These are phyloP conservation scores for Syrmaticus mikado DNA, from an alignment of 2,113 vertebrate species.

Conservation along the genomic window DNA sequence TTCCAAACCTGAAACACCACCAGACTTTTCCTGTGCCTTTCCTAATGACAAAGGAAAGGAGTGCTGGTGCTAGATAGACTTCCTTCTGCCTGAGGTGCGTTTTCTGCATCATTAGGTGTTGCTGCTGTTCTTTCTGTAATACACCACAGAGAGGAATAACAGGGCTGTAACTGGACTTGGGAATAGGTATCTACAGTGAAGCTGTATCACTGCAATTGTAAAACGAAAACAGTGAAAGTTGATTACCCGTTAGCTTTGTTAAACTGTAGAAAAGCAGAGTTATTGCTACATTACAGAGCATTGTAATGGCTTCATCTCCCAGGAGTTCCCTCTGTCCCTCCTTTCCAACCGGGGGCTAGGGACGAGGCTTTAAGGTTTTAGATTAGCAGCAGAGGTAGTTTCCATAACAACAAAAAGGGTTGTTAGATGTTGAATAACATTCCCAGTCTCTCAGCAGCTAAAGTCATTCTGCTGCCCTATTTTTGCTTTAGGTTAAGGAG, in stretches of 20 bases:
- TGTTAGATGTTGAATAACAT: neutral
- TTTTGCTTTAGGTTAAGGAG: conserved; percentile 30
- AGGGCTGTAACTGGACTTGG: neutral
- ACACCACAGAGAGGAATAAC: neutral
- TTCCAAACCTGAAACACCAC: neutral
- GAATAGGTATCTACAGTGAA: neutral
- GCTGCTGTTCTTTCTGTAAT: neutral
- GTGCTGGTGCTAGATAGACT: neutral
- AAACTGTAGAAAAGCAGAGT: neutral
- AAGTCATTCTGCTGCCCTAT: neutral
- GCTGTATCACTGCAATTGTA: neutral
- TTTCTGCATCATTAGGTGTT: conserved; percentile 8
- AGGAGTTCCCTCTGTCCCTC: neutral
- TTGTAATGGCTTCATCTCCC: conserved; percentile 4
- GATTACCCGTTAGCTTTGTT: neutral
- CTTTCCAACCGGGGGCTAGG: neutral
- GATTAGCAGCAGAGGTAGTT: conserved; percentile 39
- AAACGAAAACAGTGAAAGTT: neutral
- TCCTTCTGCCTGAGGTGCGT: neutral
- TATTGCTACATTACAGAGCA: neutral
- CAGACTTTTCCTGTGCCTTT: neutral
- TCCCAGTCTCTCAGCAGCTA: neutral
- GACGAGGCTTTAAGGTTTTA: conserved; percentile 1
- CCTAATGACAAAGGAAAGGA: neutral
- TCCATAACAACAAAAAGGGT: conserved; percentile 51